Evolutionary conservation across 2,888 invertebrate genomes (phyloP), one percentile per base, ranked within the genome.

Genomic region (Eucera pruinosa): DNA sequence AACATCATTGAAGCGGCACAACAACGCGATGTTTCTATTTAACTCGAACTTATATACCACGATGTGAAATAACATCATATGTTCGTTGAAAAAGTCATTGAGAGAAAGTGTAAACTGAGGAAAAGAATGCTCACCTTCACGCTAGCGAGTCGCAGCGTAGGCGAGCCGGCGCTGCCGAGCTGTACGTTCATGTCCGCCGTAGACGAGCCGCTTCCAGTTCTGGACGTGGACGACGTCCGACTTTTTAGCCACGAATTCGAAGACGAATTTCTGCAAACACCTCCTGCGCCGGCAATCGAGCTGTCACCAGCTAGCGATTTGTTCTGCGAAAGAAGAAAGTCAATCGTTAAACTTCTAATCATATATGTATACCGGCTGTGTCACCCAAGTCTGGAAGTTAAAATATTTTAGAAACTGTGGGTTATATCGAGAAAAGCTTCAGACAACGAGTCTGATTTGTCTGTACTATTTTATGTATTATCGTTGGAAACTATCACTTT

Each of bases 161-260:
- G 93, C 82, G 93, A 92, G 86, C 93, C 93, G 77, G 93, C 90
- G 85, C 91, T 93, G 84, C 93, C 92, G 81, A 94, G 89, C 86
- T 94, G 93, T 69, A 94, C 92, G 90, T 94, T 94, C 94, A 94
- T 94, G 88, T 93, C 93, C 88, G 90, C 86, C 86, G 90, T 85
- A 86, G 91, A 88, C 84, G 90, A 87, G 84, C 89, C 89, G 90
- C 89, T 90, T 88, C 89, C 89, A 86, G 82, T 84, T 84, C 89
- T 89, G 80, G 87, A 88, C 86, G 88, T 88, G 81, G 88, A 93
- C 85, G 88, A 89, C 72, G 84, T 89, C 83, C 82, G 89, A 88
- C 88, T 91, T 87, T 90, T 91, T 84, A 87, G 86, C 89, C 91
- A 90, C 86, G 89, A 90, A 87, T 90, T 90, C 84, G 90, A 86